Percentiles rank a stretch among this genome's conserved stretches.
Conservation (phyloP, 1,140 invertebrate genomes). For the Aphidius gifuensis region DNA sequence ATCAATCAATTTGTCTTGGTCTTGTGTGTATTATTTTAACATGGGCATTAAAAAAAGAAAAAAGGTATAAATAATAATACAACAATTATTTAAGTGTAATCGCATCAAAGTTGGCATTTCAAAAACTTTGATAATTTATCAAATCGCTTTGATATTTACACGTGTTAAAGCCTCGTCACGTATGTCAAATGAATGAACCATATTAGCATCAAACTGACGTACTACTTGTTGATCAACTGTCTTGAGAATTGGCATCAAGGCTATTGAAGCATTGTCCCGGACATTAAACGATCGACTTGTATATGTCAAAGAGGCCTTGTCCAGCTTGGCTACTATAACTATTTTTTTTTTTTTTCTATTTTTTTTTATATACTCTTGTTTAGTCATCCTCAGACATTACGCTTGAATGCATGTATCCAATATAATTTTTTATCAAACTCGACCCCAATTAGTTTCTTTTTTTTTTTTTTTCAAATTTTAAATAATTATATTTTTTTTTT, state of each 20-base stretch:
- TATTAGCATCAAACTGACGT: slow-evolving; percentile 22
- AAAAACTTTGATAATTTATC: no score
- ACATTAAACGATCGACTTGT: slow-evolving; percentile 9
- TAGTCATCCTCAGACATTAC: slow-evolving; percentile 20
- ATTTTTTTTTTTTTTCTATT: slow-evolving; percentile 9
- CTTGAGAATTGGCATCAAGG: slow-evolving; percentile 10
- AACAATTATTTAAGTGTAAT: no score
- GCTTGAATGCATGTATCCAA: slow-evolving; percentile 17
- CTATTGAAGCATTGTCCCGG: slow-evolving; percentile 22
- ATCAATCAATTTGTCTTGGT: no score
- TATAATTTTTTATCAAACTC: background rate
- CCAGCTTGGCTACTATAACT: slow-evolving; percentile 6
- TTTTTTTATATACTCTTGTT: slow-evolving; percentile 17
- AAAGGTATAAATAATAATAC: no score
- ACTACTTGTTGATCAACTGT: slow-evolving; percentile 10
- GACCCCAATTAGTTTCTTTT: slow-evolving; percentile 7
- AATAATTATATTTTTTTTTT: no score
- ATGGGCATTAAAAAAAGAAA: no score
- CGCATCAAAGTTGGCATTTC: no score
- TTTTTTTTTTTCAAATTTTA: no score
- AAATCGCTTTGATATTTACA: no score
- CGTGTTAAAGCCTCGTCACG: background rate
- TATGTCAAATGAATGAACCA: slow-evolving; percentile 3
- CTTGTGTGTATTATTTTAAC: no score
- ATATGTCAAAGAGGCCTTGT: slow-evolving; percentile 19